Conservation (phyloP, 2,797 vertebrate genomes). For the Eupleurogrammus muticus region DNA sequence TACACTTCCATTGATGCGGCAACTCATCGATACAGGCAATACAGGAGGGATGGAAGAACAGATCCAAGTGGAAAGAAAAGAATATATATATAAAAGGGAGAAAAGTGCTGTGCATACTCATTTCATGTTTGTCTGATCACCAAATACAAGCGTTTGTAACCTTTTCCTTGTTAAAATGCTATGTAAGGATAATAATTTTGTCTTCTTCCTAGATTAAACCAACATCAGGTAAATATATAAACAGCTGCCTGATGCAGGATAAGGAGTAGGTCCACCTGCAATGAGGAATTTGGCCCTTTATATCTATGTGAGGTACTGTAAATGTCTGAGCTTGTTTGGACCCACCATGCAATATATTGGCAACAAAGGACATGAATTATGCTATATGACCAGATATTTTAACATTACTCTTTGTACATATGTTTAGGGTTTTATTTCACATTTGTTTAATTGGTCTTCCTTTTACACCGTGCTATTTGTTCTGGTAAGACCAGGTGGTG, state of each 20-base stretch:
- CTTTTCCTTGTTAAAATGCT: slow-evolving; percentile 8
- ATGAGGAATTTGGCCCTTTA: too few species aligned
- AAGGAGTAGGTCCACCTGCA: too few species aligned
- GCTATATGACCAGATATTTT: slow-evolving; percentile 4
- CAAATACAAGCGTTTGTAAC: neutral
- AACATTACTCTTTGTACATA: neutral
- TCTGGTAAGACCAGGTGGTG: too few species aligned
- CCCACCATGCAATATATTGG: slow-evolving; percentile 3
- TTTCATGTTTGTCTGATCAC: slow-evolving; percentile 19
- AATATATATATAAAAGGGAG: slow-evolving; percentile 2
- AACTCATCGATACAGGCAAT: slow-evolving; percentile 66
- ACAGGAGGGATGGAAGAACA: slow-evolving; percentile 6
- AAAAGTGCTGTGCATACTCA: slow-evolving; percentile 3
- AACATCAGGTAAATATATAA: too few species aligned
- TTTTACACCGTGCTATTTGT: too few species aligned
- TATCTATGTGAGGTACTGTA: too few species aligned
- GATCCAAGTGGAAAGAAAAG: slow-evolving; percentile 7
- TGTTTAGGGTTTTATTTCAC: too few species aligned
- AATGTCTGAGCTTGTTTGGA: slow-evolving; percentile 19
- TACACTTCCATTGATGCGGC: slow-evolving; percentile 67
- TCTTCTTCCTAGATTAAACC: slow-evolving; percentile 8
- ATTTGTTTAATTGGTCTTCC: too few species aligned
- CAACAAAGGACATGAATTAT: slow-evolving; percentile 7
- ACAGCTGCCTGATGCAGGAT: too few species aligned
- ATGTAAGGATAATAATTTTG: slow-evolving; percentile 10